Evolutionary conservation across 2,797 vertebrate species (phyloP).

Genomic region (Poliocrania exsul): DNA sequence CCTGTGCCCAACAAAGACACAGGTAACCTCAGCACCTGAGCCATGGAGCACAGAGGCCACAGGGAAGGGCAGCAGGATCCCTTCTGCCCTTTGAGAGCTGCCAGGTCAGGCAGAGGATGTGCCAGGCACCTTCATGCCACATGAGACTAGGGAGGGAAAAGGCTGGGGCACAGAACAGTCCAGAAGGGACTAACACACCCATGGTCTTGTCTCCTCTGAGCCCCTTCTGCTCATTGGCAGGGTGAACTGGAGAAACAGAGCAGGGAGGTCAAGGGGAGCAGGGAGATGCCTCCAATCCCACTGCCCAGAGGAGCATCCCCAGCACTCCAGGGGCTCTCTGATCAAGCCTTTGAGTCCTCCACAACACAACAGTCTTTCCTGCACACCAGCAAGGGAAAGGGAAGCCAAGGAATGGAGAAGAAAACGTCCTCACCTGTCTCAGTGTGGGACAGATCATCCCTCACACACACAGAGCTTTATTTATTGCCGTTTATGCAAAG

Average conservation of each 20-base stretch:
- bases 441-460: neutral
- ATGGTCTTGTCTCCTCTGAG: neutral
- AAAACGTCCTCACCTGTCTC: neutral
- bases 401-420: neutral
- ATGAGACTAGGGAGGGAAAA: neutral
- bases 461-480: neutral
- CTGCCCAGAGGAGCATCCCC: fast-evolving
- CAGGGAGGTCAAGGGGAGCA: neutral
- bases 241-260: neutral
- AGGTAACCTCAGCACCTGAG: neutral
- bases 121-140: neutral
- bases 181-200: neutral
- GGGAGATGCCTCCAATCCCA: neutral
- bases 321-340: neutral
- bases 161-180: neutral
- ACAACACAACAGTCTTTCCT: neutral
- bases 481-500: neutral
- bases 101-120: neutral
- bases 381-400: neutral
- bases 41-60: neutral
- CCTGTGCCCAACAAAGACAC: neutral
- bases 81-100: neutral
- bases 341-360: neutral
- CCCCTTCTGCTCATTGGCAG: neutral
- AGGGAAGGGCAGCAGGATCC: neutral